Conservation (phyloP, 2,888 invertebrate species). For the Didymodactylos carnosus region DNA sequence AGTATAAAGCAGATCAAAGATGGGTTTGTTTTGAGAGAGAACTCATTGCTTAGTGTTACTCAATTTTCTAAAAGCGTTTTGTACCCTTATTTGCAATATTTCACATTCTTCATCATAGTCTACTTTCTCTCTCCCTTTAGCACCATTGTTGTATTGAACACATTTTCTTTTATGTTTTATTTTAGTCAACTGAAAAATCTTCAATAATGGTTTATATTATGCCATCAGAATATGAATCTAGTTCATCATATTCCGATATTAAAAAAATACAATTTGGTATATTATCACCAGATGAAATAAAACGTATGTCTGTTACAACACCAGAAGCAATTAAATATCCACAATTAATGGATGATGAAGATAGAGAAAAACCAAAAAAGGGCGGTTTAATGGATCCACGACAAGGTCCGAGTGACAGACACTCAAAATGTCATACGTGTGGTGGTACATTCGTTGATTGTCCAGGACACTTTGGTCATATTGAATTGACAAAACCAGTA, state of each 20-base stretch:
- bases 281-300: slow-evolving; percentile 87
- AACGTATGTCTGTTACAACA: slow-evolving; percentile 63
- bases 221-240: slow-evolving; percentile 39
- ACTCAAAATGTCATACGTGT: slow-evolving; percentile 76
- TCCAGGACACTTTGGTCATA: slow-evolving; percentile 96
- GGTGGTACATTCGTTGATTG: slow-evolving; percentile 52
- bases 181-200: no score
- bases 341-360: slow-evolving; percentile 74
- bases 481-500: slow-evolving; percentile 91
- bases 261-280: slow-evolving; percentile 95
- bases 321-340: slow-evolving; percentile 88
- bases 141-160: no score
- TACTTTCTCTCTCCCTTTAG: no score
- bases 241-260: slow-evolving; percentile 75
- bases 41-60: no score
- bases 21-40: no score
- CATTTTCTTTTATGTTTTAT: no score
- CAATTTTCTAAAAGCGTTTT: no score
- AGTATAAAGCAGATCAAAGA: no score
- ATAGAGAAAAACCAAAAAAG: slow-evolving; percentile 78
- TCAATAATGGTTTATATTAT: slow-evolving; percentile 6
- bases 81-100: no score
- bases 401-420: slow-evolving; percentile 86
- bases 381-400: slow-evolving; percentile 98
- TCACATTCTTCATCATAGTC: no score